Evolutionary conservation across 2,113 vertebrate genomes (phyloP), one percentile per base, ranked within the genome.

Genomic region (Dicentrarchus labrax): DNA sequence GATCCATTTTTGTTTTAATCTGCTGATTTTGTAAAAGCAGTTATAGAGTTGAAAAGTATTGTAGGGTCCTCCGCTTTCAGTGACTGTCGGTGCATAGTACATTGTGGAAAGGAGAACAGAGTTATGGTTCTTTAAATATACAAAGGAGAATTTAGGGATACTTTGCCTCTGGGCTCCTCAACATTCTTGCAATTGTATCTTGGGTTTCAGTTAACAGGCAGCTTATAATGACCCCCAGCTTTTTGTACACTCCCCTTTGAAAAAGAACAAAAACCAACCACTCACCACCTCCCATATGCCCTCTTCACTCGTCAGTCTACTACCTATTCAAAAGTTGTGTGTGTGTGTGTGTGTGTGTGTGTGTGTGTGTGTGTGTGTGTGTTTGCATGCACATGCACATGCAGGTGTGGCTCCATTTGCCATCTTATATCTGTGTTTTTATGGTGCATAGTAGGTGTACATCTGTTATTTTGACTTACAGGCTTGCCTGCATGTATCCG

Each of bases 381-480:
- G 45, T 47, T 11, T 13, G 45, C 12, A 13, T 12, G 45, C 12
- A 4, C 17, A 13, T 7, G 19, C 54, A 39, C 21, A 39, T 13
- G 30, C 78, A 75, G 56, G 60, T 83, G 71, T 71, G 70, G 19
- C 75, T 79, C 69, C 50, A 19, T 83, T 88, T 76, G 51, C 48
- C 69, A 80, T 82, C 69, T 72, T 91, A 78, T 86, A 78, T 86
- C 80, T 77, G 65, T 78, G 61, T 76, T 89, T 64, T 66, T 48
- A 60, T 12, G 54, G 13, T 71, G 78, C 86, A 72, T 79, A 45
- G 62, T 78, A 50, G 83, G 76, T 78, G 50, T 91, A 61, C 88
- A 87, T 90, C 89, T 92, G 89, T 91, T 92, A 91, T 87, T 90
- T 85, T 79, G 84, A 84, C 81, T 69, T 54, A 39, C 36, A 45